Evolutionary conservation across 2,113 vertebrate species (phyloP), one percentile per base, ranked within the genome.

Genomic region (Cairina moschata): DNA sequence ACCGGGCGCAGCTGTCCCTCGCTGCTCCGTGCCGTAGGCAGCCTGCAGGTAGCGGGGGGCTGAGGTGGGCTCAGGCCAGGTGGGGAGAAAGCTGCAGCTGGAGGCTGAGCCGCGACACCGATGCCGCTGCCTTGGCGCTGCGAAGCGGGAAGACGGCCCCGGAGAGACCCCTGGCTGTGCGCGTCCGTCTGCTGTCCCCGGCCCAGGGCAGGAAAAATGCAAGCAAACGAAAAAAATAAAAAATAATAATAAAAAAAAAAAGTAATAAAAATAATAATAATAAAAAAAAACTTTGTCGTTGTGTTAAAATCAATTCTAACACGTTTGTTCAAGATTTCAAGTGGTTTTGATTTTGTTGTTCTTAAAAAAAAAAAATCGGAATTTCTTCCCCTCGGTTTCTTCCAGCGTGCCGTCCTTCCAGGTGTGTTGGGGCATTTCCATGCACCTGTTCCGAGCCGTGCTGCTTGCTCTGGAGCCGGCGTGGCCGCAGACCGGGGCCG

Each of bases 171-270:
- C 20, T 48, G 46, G 62, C 17, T 23, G 3, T 8, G 74, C 25
- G 48, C 55, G 16, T 74, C 40, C 67, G 36, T 36, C 12, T 66
- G 2, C 20, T 60, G 42, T 55, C 7, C 5, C 13, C 8, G 2
- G 8, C 54, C 38, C 62, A 8, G 26, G 40, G 17, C 17, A 38
- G 62, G 26, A 65, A 40, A 34, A 38, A 6, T 2, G 2, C 12
- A 16, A 23, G 38, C 3, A 8, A 5, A 7, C 6, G 28, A 18
- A 52, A 10, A 9, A 16, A 2, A 0, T 1, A 2, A 15, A 16
- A 20, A 13, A 1, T 3, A 16, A 9, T 21, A 13, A 8, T 2
- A 11, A 1, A 3, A 31, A 6, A 4, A 4, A 11, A 2, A 3
- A 31, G 4, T 2, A 16, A n/a, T 11, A 6, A 22, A 23, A 14